Evolutionary conservation across 2,888 invertebrate species (phyloP).

Genomic region (Trachelus iudaicus): DNA sequence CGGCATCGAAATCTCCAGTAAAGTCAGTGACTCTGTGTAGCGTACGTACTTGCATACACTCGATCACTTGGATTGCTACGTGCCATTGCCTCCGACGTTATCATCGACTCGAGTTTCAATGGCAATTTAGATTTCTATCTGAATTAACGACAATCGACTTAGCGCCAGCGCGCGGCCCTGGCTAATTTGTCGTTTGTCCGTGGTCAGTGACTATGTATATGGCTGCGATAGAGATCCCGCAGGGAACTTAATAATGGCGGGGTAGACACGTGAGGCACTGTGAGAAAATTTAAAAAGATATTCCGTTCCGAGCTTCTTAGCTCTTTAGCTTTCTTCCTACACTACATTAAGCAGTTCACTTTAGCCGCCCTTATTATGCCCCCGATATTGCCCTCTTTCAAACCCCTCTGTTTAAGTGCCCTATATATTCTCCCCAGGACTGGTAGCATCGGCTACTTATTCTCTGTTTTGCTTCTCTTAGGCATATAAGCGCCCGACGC

Average conservation of each 20-base stretch:
- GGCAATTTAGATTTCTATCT: neutral
- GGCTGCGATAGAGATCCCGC: neutral
- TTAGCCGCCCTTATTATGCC: constrained; percentile 3
- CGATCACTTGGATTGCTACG: neutral
- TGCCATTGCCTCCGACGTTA: neutral
- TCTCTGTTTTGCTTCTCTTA: neutral
- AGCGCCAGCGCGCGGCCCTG: neutral
- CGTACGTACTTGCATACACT: neutral
- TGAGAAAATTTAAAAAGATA: neutral
- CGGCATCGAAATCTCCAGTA: neutral
- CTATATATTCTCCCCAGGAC: constrained; percentile 2
- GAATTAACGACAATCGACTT: neutral
- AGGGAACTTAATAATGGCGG: neutral
- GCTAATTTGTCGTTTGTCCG: neutral
- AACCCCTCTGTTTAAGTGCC: constrained; percentile 4
- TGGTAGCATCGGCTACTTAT: neutral
- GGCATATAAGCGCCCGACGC: neutral
- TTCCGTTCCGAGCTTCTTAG: neutral
- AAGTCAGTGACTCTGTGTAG: neutral
- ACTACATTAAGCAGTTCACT: constrained; percentile 4
- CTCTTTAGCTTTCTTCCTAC: neutral
- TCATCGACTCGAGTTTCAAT: neutral
- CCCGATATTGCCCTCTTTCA: constrained; percentile 4
- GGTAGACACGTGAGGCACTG: neutral
- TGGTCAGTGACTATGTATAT: neutral